These are phyloP conservation scores for Paedocypris micromegethes DNA, from an alignment of 2,797 vertebrate genomes.

Conservation along the genomic window DNA sequence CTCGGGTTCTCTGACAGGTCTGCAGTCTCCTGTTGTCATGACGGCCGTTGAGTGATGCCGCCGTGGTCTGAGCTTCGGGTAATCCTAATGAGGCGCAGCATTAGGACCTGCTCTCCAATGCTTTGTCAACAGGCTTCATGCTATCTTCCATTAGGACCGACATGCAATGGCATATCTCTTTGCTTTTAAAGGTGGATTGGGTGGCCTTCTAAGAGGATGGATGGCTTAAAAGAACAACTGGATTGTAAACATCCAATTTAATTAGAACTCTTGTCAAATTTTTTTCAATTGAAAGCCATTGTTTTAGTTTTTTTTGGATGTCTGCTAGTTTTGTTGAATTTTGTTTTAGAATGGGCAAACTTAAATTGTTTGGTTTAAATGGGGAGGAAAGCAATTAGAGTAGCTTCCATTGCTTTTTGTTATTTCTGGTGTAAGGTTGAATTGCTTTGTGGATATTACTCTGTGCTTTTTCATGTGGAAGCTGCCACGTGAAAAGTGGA, in stretches of 20 bases:
- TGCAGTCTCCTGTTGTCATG: slow-evolving; percentile 30
- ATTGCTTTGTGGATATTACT: too few species aligned
- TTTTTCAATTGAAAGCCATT: too few species aligned
- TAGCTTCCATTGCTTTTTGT: too few species aligned
- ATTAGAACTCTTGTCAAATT: too few species aligned
- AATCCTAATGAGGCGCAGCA: slow-evolving; percentile 34
- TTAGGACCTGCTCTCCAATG: slow-evolving; percentile 24
- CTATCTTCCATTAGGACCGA: slow-evolving; percentile 26
- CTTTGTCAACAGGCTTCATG: slow-evolving; percentile 33
- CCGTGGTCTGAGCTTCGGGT: slow-evolving; percentile 7
- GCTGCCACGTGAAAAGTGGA: too few species aligned
- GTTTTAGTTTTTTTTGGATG: too few species aligned
- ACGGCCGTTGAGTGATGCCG: slow-evolving; percentile 21
- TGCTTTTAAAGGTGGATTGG: slow-evolving; percentile 3
- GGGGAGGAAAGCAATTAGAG: too few species aligned
- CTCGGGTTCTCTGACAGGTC: slow-evolving; percentile 16
- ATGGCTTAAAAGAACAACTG: background rate
- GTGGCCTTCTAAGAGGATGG: slow-evolving; percentile 20
- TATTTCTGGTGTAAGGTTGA: too few species aligned
- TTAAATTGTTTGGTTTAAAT: too few species aligned
- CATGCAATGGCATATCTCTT: slow-evolving; percentile 5
- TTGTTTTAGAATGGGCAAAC: too few species aligned
- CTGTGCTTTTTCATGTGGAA: too few species aligned
- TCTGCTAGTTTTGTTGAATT: too few species aligned
- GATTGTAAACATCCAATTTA: background rate